Base-by-base conservation (phyloP, 2,797 vertebrate species). In the Ambastaia sidthimunki region DNA sequence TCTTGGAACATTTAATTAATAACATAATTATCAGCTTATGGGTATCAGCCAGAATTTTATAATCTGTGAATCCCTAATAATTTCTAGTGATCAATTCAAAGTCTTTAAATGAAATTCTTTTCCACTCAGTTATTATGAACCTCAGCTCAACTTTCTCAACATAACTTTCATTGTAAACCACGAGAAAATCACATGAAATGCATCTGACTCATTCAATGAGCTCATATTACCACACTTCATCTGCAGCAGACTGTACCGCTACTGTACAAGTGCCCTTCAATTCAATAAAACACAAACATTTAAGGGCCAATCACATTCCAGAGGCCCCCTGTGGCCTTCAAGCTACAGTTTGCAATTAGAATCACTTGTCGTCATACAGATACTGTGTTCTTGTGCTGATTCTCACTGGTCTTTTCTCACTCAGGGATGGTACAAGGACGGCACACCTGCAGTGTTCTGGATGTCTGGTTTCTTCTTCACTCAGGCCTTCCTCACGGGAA, bases 391-490 rank as follows among this genome's bases (percentile, higher is more conserved):
- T 62, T 84, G 59, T 75, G 69, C 65, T 84, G 59, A 0, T 9
- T 63, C 9, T 63, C 25, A 31, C 47, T 57, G 21, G 50, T 55
- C 16, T 28, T 44, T 55, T 25, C 48, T 18, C 41, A 78, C 57
- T 12, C 80, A 97, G 96, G 90, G 90, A 31, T 97, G 97, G 95
- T 95, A 93, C 1, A 93, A 96, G n/a, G 72, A 91, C 0, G 94
- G 95, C 15, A 91, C 89, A 0, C 96, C 96, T 0, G 90, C 95
- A 0, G 91, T 94, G 2, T 97, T 96, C 89, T 97, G 96, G 96
- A 86, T 97, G 10, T 97, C 96, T 0, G 96, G 95, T 18, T 96
- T 98, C 90, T 97, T 97, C 94, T 98, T 97, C 92, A 96, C 95
- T 1, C 96, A 97, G 91, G 96, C 95, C 1, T 98, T 97, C 87